phyloP scores from a whole-genome alignment of 2,888 invertebrate genomes.

The Adineta ricciae region DNA sequence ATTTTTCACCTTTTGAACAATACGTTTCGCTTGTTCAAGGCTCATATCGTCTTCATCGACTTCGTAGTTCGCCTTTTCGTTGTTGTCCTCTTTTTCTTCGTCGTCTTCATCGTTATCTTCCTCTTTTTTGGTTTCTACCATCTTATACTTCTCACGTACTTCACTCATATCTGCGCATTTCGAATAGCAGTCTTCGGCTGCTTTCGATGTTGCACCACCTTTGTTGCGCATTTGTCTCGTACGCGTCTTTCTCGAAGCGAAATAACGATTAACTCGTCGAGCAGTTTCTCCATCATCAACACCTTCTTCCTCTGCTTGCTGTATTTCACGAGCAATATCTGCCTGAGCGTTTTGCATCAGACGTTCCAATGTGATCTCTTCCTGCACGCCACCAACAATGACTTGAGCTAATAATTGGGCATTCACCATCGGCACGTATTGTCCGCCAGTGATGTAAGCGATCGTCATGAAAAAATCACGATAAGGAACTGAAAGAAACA shows the following conservation, averaged over 20 bases:
- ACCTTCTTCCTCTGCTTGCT: slow-evolving; percentile 37
- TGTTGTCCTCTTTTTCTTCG: too few species aligned
- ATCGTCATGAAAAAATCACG: slow-evolving; percentile 43
- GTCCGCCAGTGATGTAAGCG: slow-evolving; percentile 43
- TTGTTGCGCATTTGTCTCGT: slow-evolving; percentile 4
- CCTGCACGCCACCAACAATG: slow-evolving; percentile 43
- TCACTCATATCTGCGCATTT: too few species aligned
- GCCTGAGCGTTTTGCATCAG: slow-evolving; percentile 41
- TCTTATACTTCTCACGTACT: too few species aligned
- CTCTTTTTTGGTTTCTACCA: too few species aligned
- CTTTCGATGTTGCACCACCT: too few species aligned
- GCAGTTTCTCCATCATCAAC: slow-evolving; percentile 35
- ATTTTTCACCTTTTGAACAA: too few species aligned
- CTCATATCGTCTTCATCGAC: too few species aligned
- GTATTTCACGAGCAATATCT: slow-evolving; percentile 38
- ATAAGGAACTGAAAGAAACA: slow-evolving; percentile 37
- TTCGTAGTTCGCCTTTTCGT: too few species aligned
- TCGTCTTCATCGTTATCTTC: too few species aligned
- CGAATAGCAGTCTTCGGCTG: too few species aligned
- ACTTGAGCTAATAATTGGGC: slow-evolving; percentile 40
- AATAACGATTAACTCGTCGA: not conserved
- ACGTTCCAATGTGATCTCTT: slow-evolving; percentile 43
- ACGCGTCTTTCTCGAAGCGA: not conserved
- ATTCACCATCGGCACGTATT: slow-evolving; percentile 41
- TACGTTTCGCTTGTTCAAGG: too few species aligned